These are phyloP conservation scores for Haplochromis vanheusdeni DNA, from an alignment of 2,113 vertebrate species.

Conservation along the genomic window DNA sequence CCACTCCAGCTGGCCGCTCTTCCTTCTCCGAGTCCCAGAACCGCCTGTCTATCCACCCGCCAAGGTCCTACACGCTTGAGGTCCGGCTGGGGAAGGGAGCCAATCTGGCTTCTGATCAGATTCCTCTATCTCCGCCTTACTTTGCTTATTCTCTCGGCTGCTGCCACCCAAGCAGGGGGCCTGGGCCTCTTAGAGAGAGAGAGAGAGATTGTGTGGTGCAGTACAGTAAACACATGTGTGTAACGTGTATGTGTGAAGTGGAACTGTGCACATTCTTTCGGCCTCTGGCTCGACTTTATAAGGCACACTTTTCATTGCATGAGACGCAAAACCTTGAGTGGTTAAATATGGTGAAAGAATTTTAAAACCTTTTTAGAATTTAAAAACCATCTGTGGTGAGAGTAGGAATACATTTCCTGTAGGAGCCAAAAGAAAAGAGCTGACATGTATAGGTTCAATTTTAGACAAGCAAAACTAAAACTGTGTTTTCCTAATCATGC, in stretches of 20 bases:
- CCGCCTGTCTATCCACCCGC: neutral
- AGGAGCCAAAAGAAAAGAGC: neutral
- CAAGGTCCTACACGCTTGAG: constrained; percentile 29
- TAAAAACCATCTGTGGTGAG: neutral
- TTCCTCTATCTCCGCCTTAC: neutral
- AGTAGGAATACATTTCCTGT: neutral
- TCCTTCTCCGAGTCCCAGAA: constrained; percentile 14
- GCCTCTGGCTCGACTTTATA: neutral
- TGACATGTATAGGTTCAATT: neutral
- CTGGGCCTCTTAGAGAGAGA: constrained; percentile 9
- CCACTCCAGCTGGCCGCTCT: constrained; percentile 43
- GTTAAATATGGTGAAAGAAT: neutral
- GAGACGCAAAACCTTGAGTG: neutral
- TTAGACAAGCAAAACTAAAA: neutral
- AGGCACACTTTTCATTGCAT: neutral
- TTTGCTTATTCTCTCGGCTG: neutral
- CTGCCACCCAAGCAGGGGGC: neutral
- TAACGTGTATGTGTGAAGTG: constrained; percentile 35
- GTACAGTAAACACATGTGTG: constrained; percentile 39
- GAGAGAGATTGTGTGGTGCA: neutral
- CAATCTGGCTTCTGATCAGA: constrained; percentile 30
- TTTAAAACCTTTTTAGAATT: neutral
- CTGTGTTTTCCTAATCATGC: neutral
- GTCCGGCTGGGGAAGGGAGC: constrained; percentile 13
- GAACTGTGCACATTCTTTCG: constrained; percentile 30